These are phyloP conservation scores for Serilophus lunatus DNA, from an alignment of 2,113 vertebrate genomes.

Conservation along the genomic window DNA sequence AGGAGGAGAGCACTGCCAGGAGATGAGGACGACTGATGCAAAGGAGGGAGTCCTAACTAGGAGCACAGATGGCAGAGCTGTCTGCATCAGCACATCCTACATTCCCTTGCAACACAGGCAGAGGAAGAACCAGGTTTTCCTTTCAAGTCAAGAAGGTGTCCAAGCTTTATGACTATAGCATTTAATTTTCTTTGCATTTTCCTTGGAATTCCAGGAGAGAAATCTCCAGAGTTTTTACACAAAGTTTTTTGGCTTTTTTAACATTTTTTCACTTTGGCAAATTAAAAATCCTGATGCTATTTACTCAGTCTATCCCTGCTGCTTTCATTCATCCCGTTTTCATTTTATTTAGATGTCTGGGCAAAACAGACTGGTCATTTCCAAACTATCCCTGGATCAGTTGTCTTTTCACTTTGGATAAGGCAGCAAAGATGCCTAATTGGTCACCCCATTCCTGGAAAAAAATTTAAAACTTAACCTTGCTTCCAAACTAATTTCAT, in stretches of 20 bases:
- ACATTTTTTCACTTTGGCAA: not conserved
- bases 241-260: not conserved
- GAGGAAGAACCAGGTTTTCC: not conserved
- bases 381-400: not conserved
- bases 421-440: not conserved
- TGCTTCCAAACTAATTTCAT: not conserved
- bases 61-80: not conserved
- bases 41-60: not conserved
- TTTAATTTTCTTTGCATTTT: not conserved
- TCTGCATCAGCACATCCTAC: not conserved
- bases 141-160: not conserved
- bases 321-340: not conserved
- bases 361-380: not conserved
- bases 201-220: not conserved
- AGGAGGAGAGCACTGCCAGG: not conserved
- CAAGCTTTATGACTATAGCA: not conserved
- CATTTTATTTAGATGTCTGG: not conserved
- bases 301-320: not conserved
- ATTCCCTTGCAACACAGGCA: not conserved
- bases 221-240: not conserved
- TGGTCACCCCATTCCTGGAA: not conserved
- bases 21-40: not conserved
- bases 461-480: not conserved
- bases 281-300: not conserved
- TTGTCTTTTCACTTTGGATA: not conserved